Conservation (phyloP, 2,888 invertebrate genomes). For the Timema podura region DNA sequence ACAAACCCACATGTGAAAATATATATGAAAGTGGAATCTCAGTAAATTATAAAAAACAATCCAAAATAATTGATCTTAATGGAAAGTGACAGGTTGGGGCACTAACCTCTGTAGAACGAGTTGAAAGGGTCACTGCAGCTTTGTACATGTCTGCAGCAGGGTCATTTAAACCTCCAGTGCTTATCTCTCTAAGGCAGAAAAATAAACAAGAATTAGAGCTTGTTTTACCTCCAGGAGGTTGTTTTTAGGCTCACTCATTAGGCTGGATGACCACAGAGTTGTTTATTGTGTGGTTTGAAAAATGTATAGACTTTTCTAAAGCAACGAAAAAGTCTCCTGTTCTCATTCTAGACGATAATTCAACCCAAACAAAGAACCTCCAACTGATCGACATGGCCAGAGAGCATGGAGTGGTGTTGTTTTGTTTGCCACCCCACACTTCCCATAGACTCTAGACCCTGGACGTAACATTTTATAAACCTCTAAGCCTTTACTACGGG, state of each 20-base stretch:
- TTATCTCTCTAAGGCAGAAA: neutral
- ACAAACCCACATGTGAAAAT: neutral
- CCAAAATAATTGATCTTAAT: too few species aligned
- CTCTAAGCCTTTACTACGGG: slow-evolving; percentile 33
- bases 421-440: slow-evolving; percentile 9
- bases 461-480: slow-evolving; percentile 34
- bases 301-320: slow-evolving; percentile 2
- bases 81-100: too few species aligned
- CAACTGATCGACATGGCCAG: slow-evolving; percentile 4
- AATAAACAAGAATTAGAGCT: neutral
- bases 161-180: neutral
- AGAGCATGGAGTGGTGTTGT: slow-evolving; percentile 6
- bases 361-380: slow-evolving; percentile 7
- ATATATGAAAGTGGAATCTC: slow-evolving; percentile 10
- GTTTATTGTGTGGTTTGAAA: too few species aligned
- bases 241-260: slow-evolving; percentile 5
- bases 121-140: too few species aligned
- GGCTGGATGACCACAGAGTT: too few species aligned
- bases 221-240: neutral
- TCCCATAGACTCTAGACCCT: slow-evolving; percentile 11
- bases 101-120: neutral
- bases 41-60: neutral
- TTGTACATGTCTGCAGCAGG: too few species aligned
- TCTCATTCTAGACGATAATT: neutral
- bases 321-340: neutral